Percentiles rank a stretch among this genome's conserved stretches.
phyloP scores from a whole-genome alignment of 2,797 vertebrate genomes.

The Coregonus ussuriensis region DNA sequence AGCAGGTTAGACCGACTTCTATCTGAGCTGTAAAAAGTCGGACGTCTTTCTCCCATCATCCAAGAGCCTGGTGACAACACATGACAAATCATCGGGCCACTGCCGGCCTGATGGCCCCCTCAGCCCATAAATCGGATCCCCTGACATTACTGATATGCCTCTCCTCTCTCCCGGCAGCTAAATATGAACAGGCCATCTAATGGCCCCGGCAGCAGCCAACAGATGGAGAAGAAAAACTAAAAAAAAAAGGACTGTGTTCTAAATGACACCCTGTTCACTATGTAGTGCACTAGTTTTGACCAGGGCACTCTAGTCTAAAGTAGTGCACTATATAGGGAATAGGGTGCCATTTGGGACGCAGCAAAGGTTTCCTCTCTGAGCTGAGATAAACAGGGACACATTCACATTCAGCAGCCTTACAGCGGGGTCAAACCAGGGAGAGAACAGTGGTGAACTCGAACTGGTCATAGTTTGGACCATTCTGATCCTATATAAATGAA shows the following conservation, averaged over 20 bases:
- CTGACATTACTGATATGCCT: constrained; percentile 26
- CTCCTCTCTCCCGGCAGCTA: constrained; percentile 21
- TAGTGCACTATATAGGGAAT: too few species aligned
- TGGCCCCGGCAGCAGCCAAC: constrained; percentile 49
- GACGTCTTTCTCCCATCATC: not conserved
- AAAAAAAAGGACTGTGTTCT: not conserved
- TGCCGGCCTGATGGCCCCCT: constrained; percentile 21
- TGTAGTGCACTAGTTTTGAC: too few species aligned
- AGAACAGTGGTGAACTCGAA: too few species aligned
- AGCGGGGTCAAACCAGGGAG: too few species aligned
- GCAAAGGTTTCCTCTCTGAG: too few species aligned
- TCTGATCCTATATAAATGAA: too few species aligned
- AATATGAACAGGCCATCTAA: constrained; percentile 42
- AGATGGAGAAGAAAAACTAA: constrained; percentile 8
- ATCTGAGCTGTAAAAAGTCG: not conserved
- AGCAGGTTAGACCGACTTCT: not conserved
- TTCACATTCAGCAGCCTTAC: too few species aligned
- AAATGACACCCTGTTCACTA: constrained; percentile 4
- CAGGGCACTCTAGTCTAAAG: too few species aligned
- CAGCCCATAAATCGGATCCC: constrained; percentile 47
- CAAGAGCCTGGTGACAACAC: constrained; percentile 40
- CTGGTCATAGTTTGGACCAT: too few species aligned
- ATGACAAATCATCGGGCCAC: constrained; percentile 51
- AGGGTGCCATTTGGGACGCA: too few species aligned
- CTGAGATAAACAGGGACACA: too few species aligned